phyloP scores from a whole-genome alignment of 2,888 invertebrate species.

The Epirrita christyi region DNA sequence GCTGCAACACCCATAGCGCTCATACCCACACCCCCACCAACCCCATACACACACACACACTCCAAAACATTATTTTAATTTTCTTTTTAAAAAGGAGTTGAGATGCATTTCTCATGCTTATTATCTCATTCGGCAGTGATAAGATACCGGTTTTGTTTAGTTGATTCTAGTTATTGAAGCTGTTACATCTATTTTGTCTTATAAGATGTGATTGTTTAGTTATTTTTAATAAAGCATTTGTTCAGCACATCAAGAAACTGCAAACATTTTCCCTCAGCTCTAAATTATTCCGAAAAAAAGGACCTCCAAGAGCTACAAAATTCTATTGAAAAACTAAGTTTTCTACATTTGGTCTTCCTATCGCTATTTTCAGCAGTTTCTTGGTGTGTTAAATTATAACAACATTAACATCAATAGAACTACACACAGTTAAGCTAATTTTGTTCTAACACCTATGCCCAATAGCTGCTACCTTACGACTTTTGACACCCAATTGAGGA shows the following conservation, averaged over 20 bases:
- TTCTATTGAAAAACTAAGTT: no score
- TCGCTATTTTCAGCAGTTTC: conserved; percentile 4
- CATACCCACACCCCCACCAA: conserved; percentile 61
- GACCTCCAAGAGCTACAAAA: no score
- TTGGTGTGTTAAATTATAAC: conserved; percentile 25
- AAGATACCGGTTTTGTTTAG: conserved; percentile 25
- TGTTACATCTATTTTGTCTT: conserved; percentile 24
- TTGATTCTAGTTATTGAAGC: conserved; percentile 29
- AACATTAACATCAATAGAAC: conserved; percentile 32
- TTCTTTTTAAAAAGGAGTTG: neutral
- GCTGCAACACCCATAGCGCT: conserved; percentile 86
- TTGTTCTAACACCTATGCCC: conserved; percentile 23
- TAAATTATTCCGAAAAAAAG: no score
- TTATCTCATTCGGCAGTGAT: conserved; percentile 13
- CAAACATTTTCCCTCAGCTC: neutral
- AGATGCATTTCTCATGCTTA: conserved; percentile 14
- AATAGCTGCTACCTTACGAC: conserved; percentile 27
- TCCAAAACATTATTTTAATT: conserved; percentile 6
- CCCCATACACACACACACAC: conserved; percentile 28
- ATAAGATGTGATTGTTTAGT: conserved; percentile 26
- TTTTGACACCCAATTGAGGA: conserved; percentile 24
- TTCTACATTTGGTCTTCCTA: no score
- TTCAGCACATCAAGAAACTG: conserved; percentile 30
- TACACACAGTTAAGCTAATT: conserved; percentile 36
- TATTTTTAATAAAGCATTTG: conserved; percentile 28